These are phyloP conservation scores for Narcine bancroftii DNA, from an alignment of 2,113 vertebrate genomes.

Conservation along the genomic window DNA sequence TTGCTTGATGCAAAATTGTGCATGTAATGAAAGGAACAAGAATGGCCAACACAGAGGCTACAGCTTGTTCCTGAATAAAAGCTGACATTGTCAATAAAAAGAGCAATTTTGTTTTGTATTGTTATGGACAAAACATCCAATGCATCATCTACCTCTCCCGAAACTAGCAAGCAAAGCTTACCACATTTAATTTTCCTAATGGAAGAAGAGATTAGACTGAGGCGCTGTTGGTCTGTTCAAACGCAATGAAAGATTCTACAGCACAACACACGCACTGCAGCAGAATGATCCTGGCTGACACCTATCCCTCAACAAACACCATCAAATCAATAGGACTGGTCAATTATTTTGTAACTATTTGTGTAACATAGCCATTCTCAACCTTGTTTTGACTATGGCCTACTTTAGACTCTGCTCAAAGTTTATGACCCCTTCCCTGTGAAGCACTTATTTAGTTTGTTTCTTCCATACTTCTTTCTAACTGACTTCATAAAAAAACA, in stretches of 20 bases:
- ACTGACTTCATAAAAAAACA: too few relatives aligned
- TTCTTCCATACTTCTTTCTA: too few relatives aligned
- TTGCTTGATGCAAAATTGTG: constrained; percentile 8
- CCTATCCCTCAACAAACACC: background rate
- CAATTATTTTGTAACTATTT: background rate
- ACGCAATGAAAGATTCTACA: background rate
- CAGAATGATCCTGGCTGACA: background rate
- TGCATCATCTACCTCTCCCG: background rate
- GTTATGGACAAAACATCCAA: background rate
- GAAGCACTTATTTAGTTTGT: too few relatives aligned
- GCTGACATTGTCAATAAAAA: background rate
- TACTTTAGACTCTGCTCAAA: too few relatives aligned
- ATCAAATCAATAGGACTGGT: background rate
- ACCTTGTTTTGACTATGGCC: too few relatives aligned
- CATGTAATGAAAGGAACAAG: background rate
- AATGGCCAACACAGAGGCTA: background rate
- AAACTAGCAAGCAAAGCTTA: background rate
- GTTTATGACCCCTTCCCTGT: too few relatives aligned
- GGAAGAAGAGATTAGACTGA: background rate
- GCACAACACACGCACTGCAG: background rate
- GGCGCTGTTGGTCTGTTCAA: background rate
- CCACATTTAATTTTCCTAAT: background rate
- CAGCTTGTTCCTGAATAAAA: background rate
- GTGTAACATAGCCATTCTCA: too few relatives aligned
- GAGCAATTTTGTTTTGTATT: background rate